Percentiles rank a stretch among this genome's conserved stretches.
These are phyloP conservation scores for Leptobrachium leishanense DNA, from an alignment of 2,113 vertebrate genomes.

Conservation along the genomic window DNA sequence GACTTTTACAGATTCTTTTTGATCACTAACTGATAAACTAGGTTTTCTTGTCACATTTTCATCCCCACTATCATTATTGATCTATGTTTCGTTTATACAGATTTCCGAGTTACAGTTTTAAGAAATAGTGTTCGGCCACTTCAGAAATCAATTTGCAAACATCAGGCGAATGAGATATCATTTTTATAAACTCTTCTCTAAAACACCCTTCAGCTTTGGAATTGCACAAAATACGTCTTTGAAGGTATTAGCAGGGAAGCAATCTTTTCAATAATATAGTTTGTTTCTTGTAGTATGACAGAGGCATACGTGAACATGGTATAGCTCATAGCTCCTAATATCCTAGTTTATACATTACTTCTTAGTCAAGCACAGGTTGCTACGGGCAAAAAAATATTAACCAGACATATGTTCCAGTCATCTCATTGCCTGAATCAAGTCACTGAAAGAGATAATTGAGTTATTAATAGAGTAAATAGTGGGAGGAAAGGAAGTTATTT, in stretches of 20 bases:
- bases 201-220: too few species aligned
- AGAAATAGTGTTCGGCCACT: background rate
- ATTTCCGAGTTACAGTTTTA: background rate
- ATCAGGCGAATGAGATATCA: background rate
- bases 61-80: background rate
- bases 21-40: constrained; percentile 6
- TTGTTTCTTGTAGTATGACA: background rate
- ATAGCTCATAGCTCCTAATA: background rate
- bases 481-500: too few species aligned
- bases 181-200: too few species aligned
- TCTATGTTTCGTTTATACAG: background rate
- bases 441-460: too few species aligned
- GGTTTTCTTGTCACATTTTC: background rate
- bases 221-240: too few species aligned
- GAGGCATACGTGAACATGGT: background rate
- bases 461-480: too few species aligned
- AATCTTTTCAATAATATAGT: background rate
- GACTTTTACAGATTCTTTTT: background rate
- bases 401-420: too few species aligned
- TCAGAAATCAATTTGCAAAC: constrained; percentile 21
- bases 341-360: background rate
- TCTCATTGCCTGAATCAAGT: too few species aligned
- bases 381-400: too few species aligned
- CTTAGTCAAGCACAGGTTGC: too few species aligned
- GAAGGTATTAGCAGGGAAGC: background rate